Evolutionary conservation across 2,888 invertebrate genomes (phyloP).

Genomic region (Drosophila recens): DNA sequence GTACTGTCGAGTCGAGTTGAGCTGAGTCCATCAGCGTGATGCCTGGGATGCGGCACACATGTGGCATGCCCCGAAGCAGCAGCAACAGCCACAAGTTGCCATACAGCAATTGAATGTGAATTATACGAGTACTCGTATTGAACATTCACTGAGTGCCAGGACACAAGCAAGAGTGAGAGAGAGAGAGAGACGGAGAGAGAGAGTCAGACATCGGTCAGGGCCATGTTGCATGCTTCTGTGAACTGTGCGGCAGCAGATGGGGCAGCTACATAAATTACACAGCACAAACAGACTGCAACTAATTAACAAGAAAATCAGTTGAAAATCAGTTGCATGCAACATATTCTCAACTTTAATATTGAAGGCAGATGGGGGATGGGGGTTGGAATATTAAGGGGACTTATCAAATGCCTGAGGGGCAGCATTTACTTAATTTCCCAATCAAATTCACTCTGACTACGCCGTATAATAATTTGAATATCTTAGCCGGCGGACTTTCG

Average conservation of each 20-base stretch:
- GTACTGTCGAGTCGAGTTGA: conserved; percentile 30
- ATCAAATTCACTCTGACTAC: conserved; percentile 70
- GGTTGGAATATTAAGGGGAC: conserved; percentile 6
- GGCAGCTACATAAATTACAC: conserved; percentile 64
- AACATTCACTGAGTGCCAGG: conserved; percentile 34
- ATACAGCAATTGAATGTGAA: conserved; percentile 74
- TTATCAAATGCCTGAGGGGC: conserved; percentile 45
- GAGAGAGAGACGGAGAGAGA: background rate
- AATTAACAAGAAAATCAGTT: conserved; percentile 72
- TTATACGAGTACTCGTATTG: conserved; percentile 59
- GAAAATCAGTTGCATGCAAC: conserved; percentile 19
- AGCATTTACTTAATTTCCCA: conserved; percentile 67
- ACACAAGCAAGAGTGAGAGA: conserved; percentile 2
- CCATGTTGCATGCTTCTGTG: conserved; percentile 52
- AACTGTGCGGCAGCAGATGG: conserved; percentile 33
- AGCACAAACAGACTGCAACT: conserved; percentile 73
- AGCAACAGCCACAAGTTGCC: conserved; percentile 18
- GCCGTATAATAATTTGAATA: conserved; percentile 75
- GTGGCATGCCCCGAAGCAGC: conserved; percentile 48
- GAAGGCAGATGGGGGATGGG: background rate
- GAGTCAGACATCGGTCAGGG: conserved; percentile 28
- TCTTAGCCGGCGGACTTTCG: conserved; percentile 47
- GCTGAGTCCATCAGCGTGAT: conserved; percentile 35
- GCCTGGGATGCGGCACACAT: conserved; percentile 64
- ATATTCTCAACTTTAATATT: conserved; percentile 5